Evolutionary conservation across 2,797 vertebrate genomes (phyloP).

Genomic region (Brachyalestes nurse): DNA sequence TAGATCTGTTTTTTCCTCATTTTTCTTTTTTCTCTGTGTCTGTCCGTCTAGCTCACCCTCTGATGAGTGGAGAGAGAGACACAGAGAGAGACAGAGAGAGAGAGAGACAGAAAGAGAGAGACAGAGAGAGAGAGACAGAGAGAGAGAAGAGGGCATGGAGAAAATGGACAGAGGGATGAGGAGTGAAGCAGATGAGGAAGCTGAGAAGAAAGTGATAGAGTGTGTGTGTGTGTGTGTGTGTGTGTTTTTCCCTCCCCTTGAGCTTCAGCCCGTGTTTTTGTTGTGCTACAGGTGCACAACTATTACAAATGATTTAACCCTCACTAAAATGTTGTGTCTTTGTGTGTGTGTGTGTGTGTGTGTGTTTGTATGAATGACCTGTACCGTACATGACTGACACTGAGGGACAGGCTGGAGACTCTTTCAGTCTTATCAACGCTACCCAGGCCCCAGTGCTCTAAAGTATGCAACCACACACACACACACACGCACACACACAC

Average conservation of each 20-base stretch:
- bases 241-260: too few relatives aligned
- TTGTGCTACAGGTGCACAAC: conserved; percentile 47
- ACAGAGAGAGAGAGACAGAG: conserved; percentile 7
- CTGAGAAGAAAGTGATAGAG: conserved; percentile 6
- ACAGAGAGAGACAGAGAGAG: conserved; percentile 1
- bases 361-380: conserved; percentile 43
- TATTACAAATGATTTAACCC: conserved; percentile 49
- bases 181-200: conserved; percentile 4
- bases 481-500: conserved; percentile 55
- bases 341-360: conserved; percentile 33
- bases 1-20: conserved; percentile 20
- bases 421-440: conserved; percentile 79
- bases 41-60: conserved; percentile 44
- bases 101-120: background rate
- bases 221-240: conserved; percentile 31
- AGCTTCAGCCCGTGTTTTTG: too few relatives aligned
- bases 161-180: conserved; percentile 7
- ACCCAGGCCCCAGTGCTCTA: conserved; percentile 69
- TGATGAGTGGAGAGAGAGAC: conserved; percentile 31
- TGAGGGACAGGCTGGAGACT: conserved; percentile 78
- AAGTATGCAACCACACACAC: conserved; percentile 46
- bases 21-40: conserved; percentile 35
- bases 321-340: conserved; percentile 32
- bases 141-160: background rate
- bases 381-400: conserved; percentile 45